phyloP scores from a whole-genome alignment of 1,140 invertebrate species.

The Drosophila bifasciata region DNA sequence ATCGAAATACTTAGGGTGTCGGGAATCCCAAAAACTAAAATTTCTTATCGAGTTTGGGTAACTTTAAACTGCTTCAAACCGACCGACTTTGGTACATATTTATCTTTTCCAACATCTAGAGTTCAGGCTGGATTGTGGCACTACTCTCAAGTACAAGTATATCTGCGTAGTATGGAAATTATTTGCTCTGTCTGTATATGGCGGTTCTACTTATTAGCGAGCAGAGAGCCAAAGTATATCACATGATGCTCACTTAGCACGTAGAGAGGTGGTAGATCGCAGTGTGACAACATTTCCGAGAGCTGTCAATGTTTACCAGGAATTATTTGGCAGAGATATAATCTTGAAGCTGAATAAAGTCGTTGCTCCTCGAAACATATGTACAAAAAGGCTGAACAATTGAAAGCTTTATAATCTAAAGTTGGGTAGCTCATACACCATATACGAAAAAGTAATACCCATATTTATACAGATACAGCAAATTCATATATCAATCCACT shows the following conservation, averaged over 20 bases:
- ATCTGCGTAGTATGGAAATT: conserved; percentile 36
- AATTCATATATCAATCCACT: conserved; percentile 38
- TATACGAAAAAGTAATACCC: conserved; percentile 3
- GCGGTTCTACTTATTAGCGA: conserved; percentile 36
- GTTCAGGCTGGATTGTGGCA: conserved; percentile 28
- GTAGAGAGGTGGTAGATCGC: conserved; percentile 37
- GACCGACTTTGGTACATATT: conserved; percentile 1
- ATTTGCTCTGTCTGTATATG: conserved; percentile 45
- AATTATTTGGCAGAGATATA: neutral
- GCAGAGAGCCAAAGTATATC: conserved; percentile 37
- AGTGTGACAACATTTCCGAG: conserved; percentile 29
- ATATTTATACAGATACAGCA: conserved; percentile 1
- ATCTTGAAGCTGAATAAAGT: no score
- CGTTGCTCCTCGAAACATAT: no score
- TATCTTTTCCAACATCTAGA: conserved; percentile 9
- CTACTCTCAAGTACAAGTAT: conserved; percentile 7
- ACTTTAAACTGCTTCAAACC: conserved; percentile 35
- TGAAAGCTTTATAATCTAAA: no score
- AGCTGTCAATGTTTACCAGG: conserved; percentile 2
- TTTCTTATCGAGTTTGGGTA: conserved; percentile 5
- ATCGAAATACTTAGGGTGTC: conserved; percentile 12
- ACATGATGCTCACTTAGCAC: conserved; percentile 71
- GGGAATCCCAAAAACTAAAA: neutral
- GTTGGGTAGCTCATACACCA: neutral
- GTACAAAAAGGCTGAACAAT: no score